Evolutionary conservation across 2,113 vertebrate species (phyloP), one percentile per base, ranked within the genome.

Genomic region (Vidua chalybeata): DNA sequence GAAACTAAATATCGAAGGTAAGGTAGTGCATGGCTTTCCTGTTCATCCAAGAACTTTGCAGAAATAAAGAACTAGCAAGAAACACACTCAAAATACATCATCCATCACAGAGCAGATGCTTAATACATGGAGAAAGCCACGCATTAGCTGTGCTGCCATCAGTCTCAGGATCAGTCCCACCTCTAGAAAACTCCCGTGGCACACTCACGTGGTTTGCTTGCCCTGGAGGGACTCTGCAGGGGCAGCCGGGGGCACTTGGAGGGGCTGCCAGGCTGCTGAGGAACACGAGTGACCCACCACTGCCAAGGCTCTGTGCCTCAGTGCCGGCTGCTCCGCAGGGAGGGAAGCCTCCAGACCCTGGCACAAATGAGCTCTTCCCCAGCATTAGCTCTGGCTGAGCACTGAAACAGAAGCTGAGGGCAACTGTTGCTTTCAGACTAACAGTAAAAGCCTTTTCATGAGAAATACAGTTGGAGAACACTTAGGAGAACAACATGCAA

Each of bases 141-240:
- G 7, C 64, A 20, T 41, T 11, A 52, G 66, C 31, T 51, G 35
- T 27, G 33, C 66, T 62, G 55, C 41, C 48, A 71, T 45, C 37
- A 58, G 27, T 10, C 41, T 76, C 33, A 8, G 64, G 41, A 81
- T 10, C 11, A 19, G n/a, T n/a, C 26, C 23, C 22, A 10, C 22
- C 62, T 55, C 39, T 18, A 39, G 62, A 35, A 71, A 23, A 21
- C 10, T 27, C 48, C 66, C 0, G 2, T 7, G 28, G 33, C 6
- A 12, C 43, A 35, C 31, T 55, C 3, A 0, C 1, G 0, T 12
- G 27, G 26, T 30, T 51, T 31, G 22, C 13, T 26, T 15, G 15
- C 35, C 51, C 39, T 3, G 10, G 8, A 48, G 58, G 3, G 4
- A n/a, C 55, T 24, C 2, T 10, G 31, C 43, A 54, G 59, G 45